Conservation (phyloP, 2,797 vertebrate genomes). For the Molossus molossus region DNA sequence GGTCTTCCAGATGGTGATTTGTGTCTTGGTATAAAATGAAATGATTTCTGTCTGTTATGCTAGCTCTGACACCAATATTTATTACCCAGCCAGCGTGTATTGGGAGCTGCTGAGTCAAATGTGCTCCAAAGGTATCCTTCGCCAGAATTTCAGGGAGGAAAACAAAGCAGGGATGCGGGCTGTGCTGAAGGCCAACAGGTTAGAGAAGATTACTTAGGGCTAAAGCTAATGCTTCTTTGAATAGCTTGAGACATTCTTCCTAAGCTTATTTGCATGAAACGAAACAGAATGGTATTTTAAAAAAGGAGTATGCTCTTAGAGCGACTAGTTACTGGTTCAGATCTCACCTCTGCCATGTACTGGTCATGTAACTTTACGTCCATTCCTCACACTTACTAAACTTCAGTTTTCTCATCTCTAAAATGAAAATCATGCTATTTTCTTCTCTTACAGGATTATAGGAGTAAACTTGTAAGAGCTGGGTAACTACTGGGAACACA, state of each 20-base stretch:
- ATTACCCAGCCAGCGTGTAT: not conserved
- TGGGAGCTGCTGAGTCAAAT: not conserved
- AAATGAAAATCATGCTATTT: not conserved
- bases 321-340: not conserved
- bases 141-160: not conserved
- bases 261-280: not conserved
- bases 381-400: not conserved
- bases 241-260: not conserved
- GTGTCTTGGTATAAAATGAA: slow-evolving; percentile 77
- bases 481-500: not conserved
- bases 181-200: not conserved
- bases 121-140: not conserved
- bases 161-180: not conserved
- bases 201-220: not conserved
- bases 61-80: slow-evolving; percentile 71
- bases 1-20: slow-evolving; percentile 70
- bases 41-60: slow-evolving; percentile 68
- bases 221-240: not conserved
- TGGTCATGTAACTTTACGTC: not conserved
- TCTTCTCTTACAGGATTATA: not conserved
- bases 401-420: not conserved
- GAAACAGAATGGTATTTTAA: not conserved
- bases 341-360: not conserved
- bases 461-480: not conserved
- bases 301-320: not conserved